Percentiles rank a stretch among this genome's conserved stretches.
phyloP scores from a whole-genome alignment of 2,113 vertebrate genomes.

The Otolemur garnettii region DNA sequence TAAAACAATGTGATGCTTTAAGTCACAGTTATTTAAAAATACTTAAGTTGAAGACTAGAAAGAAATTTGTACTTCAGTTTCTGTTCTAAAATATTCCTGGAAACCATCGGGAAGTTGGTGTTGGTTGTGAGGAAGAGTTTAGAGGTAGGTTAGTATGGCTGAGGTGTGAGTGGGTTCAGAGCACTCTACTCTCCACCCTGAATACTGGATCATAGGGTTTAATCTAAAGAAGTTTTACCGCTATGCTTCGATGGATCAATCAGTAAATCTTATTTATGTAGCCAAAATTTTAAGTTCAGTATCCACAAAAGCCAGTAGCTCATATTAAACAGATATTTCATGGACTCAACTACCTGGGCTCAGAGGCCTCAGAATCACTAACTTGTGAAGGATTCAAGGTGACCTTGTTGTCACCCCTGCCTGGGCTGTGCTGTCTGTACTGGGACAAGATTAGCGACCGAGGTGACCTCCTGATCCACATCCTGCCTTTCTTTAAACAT shows the following conservation, averaged over 20 bases:
- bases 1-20: neutral
- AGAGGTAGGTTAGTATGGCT: neutral
- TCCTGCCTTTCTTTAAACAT: neutral
- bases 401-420: neutral
- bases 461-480: neutral
- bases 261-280: conserved; percentile 2
- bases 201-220: neutral
- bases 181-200: neutral
- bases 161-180: neutral
- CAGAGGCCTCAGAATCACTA: neutral
- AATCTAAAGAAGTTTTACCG: neutral
- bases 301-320: neutral
- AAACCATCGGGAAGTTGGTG: neutral
- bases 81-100: neutral
- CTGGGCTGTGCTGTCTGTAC: neutral
- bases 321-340: neutral
- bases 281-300: neutral
- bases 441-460: neutral
- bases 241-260: neutral
- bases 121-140: neutral
- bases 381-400: neutral
- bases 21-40: neutral
- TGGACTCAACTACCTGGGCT: neutral
- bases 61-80: neutral
- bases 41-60: neutral